Conservation (phyloP, 2,113 vertebrate genomes). For the Limanda limanda region DNA sequence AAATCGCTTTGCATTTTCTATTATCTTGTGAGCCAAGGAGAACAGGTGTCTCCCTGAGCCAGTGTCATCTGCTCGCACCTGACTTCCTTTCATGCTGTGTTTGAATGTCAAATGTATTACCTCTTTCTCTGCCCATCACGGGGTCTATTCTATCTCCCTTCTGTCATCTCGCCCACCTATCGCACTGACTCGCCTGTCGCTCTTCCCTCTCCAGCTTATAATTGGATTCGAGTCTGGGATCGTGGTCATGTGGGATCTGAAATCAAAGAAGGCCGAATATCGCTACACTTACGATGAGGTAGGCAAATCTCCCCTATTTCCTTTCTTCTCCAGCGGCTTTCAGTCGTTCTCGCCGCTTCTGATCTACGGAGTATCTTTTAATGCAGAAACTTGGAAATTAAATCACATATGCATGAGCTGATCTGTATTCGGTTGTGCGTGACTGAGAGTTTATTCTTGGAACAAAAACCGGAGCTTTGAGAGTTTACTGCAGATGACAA, state of each 20-base stretch:
- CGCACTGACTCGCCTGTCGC: constrained; percentile 64
- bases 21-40: constrained; percentile 19
- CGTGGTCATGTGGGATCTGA: constrained; percentile 97
- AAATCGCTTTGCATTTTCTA: constrained; percentile 4
- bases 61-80: constrained; percentile 39
- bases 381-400: constrained; percentile 45
- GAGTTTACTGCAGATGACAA: constrained; percentile 8
- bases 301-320: constrained; percentile 61
- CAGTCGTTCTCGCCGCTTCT: constrained; percentile 20
- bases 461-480: neutral
- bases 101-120: constrained; percentile 72
- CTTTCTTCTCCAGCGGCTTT: constrained; percentile 36
- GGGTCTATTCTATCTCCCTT: constrained; percentile 53
- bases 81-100: constrained; percentile 54
- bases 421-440: constrained; percentile 9
- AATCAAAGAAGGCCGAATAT: constrained; percentile 98
- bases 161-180: constrained; percentile 57
- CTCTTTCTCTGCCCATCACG: constrained; percentile 42
- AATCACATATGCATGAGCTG: constrained; percentile 64
- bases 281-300: constrained; percentile 99
- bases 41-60: constrained; percentile 24
- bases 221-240: constrained; percentile 99
- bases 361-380: constrained; percentile 34
- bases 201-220: constrained; percentile 89
- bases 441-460: neutral